Percentiles rank a stretch among this genome's conserved stretches.
Evolutionary conservation across 1,140 invertebrate genomes (phyloP).

Genomic region (Apolygus lucorum): DNA sequence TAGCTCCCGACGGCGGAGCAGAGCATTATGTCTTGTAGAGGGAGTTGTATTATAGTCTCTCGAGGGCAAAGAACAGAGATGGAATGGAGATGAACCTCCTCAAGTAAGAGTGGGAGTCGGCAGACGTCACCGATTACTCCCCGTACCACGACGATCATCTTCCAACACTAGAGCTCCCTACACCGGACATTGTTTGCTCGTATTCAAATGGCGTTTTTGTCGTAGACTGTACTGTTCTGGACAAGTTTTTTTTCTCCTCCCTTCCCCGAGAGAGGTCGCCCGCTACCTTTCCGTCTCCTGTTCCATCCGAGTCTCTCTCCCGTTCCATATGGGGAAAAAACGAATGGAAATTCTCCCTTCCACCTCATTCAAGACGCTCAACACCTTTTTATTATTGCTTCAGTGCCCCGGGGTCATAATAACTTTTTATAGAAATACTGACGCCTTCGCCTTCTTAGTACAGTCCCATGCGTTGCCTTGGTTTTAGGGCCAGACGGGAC

Average conservation of each 20-base stretch:
- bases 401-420: neutral
- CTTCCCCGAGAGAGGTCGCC: neutral
- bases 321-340: neutral
- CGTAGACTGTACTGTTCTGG: neutral
- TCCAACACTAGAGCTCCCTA: neutral
- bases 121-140: neutral
- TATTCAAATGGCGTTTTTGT: neutral
- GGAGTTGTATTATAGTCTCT: no score
- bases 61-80: no score
- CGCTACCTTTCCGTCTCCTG: neutral
- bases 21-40: no score
- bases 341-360: neutral
- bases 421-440: neutral
- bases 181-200: neutral
- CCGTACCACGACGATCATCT: neutral
- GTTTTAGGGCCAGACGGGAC: no score
- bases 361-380: neutral
- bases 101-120: neutral
- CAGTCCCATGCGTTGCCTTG: neutral
- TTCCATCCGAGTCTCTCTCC: neutral
- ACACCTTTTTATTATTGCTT: neutral
- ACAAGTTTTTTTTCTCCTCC: neutral
- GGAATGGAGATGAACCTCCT: neutral
- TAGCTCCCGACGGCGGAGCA: no score
- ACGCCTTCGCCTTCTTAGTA: neutral